Base-by-base conservation (phyloP, 2,888 invertebrate genomes). In the Camponotus fellah region DNA sequence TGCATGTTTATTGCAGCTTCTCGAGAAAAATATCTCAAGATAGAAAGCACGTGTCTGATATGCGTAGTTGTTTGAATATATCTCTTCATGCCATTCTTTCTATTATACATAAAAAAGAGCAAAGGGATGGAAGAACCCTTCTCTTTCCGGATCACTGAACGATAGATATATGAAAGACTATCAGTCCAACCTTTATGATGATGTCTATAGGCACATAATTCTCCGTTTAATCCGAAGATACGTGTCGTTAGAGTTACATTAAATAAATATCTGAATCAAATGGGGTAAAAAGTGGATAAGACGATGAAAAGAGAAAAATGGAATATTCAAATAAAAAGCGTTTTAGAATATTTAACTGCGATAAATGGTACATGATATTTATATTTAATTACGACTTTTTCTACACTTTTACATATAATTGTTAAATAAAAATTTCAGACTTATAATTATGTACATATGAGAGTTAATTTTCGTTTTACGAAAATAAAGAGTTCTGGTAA, bases 51-150 rank as follows among this genome's bases (percentile, higher is more conserved):
- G 43, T 58, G 49, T 17, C 12, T 14, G 9, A 43, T n/a, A 12
- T 14, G 26, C 66, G 26, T 53, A 76, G 53, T 66, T 66, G 26
- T 66, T 65, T 37, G 49, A n/a, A 76, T 76, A 76, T 5, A 53
- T n/a, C 21, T 53, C 66, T 66, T 76, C 26, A 53, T 65, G 65
- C 12, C 21, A 26, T 37, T 53, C 21, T 66, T 37, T 65, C n/a
- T 53, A n/a, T n/a, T n/a, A n/a, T n/a, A 53, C n/a, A 53, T 37
- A 53, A 53, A 53, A 26, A 37, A 76, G 26, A 53, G 49, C 65
- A 76, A 26, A 26, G 26, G 37, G 8, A 53, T 76, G 53, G 17
- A 66, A 76, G 53, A 76, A n/a, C 37, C 53, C 37, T 53, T 5
- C 21, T 53, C n/a, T 37, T 65, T 65, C 64, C 49, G 17, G 46